phyloP scores from a whole-genome alignment of 2,888 invertebrate species.

The Eupithecia pulchellata region DNA sequence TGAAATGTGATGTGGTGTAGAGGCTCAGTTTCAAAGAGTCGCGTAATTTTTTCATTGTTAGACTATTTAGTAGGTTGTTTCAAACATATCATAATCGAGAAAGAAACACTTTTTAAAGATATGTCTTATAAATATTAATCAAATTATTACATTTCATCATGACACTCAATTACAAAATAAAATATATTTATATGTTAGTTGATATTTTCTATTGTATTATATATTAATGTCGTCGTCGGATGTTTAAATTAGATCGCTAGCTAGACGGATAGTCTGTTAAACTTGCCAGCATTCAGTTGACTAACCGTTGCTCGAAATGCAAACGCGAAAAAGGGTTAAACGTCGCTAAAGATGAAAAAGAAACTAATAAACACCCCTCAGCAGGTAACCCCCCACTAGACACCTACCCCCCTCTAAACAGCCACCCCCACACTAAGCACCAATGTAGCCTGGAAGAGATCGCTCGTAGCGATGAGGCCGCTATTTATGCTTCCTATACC shows the following conservation, averaged over 20 bases:
- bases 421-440: too few relatives aligned
- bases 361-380: too few relatives aligned
- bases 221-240: background rate
- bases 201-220: background rate
- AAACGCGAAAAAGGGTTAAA: background rate
- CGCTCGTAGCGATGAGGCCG: too few relatives aligned
- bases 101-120: background rate
- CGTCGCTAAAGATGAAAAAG: background rate
- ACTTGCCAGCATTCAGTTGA: background rate
- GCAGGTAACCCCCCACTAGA: background rate
- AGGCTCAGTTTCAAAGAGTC: background rate
- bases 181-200: background rate
- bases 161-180: constrained; percentile 35
- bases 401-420: background rate
- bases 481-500: too few relatives aligned
- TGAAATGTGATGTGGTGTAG: constrained; percentile 1
- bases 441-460: too few relatives aligned
- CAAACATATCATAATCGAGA: constrained; percentile 36
- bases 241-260: background rate
- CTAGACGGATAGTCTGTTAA: background rate
- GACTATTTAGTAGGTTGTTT: constrained; percentile 34
- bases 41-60: background rate
- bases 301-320: background rate
- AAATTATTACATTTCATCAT: constrained; percentile 10
- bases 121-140: background rate